Conservation (phyloP, 2,888 invertebrate genomes). For the Melipona bicolor region DNA sequence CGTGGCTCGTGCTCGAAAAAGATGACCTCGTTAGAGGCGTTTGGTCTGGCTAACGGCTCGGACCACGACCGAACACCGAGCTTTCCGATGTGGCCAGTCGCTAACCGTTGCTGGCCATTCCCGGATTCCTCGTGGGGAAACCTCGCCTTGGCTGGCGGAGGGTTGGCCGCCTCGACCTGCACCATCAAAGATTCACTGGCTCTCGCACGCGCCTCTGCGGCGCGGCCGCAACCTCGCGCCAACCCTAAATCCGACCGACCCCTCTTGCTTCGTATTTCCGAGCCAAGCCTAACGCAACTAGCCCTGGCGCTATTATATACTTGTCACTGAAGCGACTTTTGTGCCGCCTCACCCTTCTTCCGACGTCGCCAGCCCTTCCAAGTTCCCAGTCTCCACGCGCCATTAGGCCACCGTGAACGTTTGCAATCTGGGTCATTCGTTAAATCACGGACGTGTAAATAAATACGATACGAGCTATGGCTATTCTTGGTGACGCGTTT, state of each 20-base stretch:
- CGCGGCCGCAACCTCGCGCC: conserved; percentile 72
- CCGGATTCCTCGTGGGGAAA: conserved; percentile 68
- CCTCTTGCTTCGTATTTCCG: conserved; percentile 56
- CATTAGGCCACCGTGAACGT: neutral
- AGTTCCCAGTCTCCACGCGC: conserved; percentile 9
- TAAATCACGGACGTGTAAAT: neutral
- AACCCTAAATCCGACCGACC: conserved; percentile 69
- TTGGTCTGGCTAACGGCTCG: conserved; percentile 45
- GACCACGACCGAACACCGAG: conserved; percentile 21
- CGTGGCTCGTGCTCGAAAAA: conserved; percentile 53
- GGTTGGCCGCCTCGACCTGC: conserved; percentile 72
- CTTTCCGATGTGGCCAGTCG: conserved; percentile 50
- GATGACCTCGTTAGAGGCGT: conserved; percentile 59
- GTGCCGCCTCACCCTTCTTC: neutral
- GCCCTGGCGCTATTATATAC: conserved; percentile 51
- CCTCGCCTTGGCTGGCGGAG: conserved; percentile 48
- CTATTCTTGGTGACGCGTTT: neutral
- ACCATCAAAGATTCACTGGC: conserved; percentile 81
- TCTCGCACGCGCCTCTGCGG: conserved; percentile 79
- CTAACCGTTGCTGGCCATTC: conserved; percentile 59
- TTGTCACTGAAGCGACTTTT: conserved; percentile 38
- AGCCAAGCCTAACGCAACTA: conserved; percentile 47
- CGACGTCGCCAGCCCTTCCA: neutral
- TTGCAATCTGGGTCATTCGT: conserved; percentile 2
- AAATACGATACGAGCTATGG: neutral